phyloP scores from a whole-genome alignment of 2,113 vertebrate genomes.

The Lanius ludovicianus region DNA sequence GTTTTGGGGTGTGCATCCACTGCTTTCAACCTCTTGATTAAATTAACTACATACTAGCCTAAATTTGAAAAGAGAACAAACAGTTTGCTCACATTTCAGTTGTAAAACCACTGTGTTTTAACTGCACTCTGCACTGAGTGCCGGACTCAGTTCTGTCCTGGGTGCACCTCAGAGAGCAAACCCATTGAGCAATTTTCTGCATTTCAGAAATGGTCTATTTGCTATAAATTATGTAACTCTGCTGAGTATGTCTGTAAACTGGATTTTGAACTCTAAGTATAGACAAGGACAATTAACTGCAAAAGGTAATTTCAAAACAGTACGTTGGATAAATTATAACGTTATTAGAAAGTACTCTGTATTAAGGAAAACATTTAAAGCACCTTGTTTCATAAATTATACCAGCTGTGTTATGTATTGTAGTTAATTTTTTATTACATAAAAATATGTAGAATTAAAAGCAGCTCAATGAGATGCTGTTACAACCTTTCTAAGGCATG shows the following conservation, averaged over 20 bases:
- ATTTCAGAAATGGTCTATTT: slow-evolving; percentile 43
- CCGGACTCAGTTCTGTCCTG: neutral
- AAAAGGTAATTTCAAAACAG: slow-evolving; percentile 22
- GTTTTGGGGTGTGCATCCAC: neutral
- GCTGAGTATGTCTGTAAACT: neutral
- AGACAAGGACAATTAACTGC: slow-evolving; percentile 32
- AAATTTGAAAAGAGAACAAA: neutral
- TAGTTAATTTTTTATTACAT: slow-evolving; percentile 1
- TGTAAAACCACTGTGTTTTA: neutral
- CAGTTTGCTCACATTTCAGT: neutral
- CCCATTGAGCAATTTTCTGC: slow-evolving; percentile 54
- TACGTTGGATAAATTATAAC: neutral
- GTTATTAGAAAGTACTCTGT: neutral
- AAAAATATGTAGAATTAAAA: neutral
- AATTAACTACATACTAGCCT: neutral
- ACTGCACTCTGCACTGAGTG: neutral
- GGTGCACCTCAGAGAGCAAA: slow-evolving; percentile 42
- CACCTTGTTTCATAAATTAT: slow-evolving; percentile 18
- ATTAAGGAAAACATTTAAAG: slow-evolving; percentile 16
- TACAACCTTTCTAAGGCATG: neutral
- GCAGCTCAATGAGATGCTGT: neutral
- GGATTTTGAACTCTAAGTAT: neutral
- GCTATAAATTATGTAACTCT: slow-evolving; percentile 23
- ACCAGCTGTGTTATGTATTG: neutral
- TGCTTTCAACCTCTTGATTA: neutral